Evolutionary conservation across 2,113 vertebrate species (phyloP), one percentile per base, ranked within the genome.

Genomic region (Heterochromis multidens): DNA sequence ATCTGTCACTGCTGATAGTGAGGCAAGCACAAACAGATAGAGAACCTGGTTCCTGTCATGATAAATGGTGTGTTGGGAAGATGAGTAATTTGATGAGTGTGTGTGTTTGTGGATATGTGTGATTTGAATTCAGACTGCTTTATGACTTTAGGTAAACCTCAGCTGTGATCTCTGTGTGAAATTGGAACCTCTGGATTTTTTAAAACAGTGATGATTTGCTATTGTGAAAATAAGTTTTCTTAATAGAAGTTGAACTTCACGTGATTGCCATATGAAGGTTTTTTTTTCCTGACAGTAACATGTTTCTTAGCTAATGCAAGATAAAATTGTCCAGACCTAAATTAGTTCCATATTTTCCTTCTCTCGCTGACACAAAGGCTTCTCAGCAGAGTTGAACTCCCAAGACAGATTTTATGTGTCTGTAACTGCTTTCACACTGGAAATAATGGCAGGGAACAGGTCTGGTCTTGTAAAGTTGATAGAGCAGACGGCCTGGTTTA

Each of bases 381-480:
- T 59, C 52, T 63, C 56, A 59, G 46, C 77, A 59, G 19, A 67
- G 74, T 80, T 6, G 11, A 52, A 60, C 40, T 82, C 35, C 33
- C 54, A 40, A 79, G 58, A 92, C 65, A 78, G 43, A 46, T 86
- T 89, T 80, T 67, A 65, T 27, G 14, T 56, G 80, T 84, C 63
- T 84, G 54, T 59, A 70, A 72, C 81, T 60, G 85, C 58, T 79
- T 77, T 80, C 62, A 37, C 21, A 23, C 70, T 79, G 61, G 83
- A 88, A 82, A 74, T 78, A 65, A 77, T 27, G 70, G 6, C 82
- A 10, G 63, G 65, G 65, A 84, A 88, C 82, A 77, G 77, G 82
- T 78, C 90, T 80, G 86, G 65, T 88, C 87, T 81, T 63, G 83
- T 88, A 86, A 84, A 88, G 37, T 16, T 43, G 58, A 60, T 1